Percentiles rank a stretch among this genome's conserved stretches.
phyloP scores from a whole-genome alignment of 2,113 vertebrate species.

The Sinocyclocheilus rhinocerous region DNA sequence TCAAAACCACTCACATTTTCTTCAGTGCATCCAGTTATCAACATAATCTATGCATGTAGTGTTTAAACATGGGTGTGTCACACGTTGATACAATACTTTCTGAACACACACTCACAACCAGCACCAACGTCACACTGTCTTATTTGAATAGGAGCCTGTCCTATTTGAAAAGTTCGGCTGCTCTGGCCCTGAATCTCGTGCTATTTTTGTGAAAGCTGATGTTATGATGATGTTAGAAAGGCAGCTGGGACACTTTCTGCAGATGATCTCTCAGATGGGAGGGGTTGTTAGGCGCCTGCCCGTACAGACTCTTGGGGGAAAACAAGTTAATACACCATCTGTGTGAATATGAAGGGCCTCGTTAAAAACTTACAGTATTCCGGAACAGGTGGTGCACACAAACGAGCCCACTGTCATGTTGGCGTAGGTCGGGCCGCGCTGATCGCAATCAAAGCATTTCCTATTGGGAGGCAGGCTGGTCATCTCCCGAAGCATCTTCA shows the following conservation, averaged over 20 bases:
- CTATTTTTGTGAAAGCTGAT: not conserved
- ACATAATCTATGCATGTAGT: not conserved
- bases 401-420: conserved; percentile 98
- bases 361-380: conserved; percentile 86
- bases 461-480: conserved; percentile 93
- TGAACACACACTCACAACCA: not conserved
- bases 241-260: conserved; percentile 24
- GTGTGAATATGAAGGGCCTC: not conserved
- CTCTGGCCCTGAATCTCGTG: not conserved
- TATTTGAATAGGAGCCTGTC: not conserved
- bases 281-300: conserved; percentile 23
- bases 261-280: conserved; percentile 23
- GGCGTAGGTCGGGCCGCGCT: conserved; percentile 97
- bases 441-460: conserved; percentile 98
- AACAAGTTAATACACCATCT: conserved; percentile 26
- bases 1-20: not conserved
- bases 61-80: conserved; percentile 32
- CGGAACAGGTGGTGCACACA: conserved; percentile 96
- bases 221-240: conserved; percentile 25
- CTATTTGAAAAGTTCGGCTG: not conserved
- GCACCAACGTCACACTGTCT: not conserved
- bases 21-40: not conserved
- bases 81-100: not conserved
- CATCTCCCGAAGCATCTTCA: conserved; percentile 97
- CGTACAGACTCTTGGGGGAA: not conserved